Conservation (phyloP, 2,113 vertebrate species). For the Rissa tridactyla region DNA sequence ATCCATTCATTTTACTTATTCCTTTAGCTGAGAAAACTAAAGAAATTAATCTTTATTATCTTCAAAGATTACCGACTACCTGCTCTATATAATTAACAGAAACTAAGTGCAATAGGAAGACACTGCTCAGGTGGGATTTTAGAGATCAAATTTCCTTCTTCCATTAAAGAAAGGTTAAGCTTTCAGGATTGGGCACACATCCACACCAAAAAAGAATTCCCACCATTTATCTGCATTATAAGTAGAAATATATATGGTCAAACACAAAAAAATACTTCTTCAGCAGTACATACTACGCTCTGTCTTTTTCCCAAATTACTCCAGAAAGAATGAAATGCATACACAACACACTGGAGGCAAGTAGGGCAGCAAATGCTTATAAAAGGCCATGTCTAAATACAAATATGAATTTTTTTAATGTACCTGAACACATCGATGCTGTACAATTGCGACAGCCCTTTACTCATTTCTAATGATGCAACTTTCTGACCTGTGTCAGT, state of each 20-base stretch:
- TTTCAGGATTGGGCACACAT: background rate
- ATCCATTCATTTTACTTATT: background rate
- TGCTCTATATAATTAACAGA: background rate
- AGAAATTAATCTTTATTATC: background rate
- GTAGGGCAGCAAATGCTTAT: background rate
- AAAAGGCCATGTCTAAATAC: background rate
- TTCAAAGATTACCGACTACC: background rate
- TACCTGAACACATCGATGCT: fast-evolving
- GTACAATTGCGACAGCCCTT: fast-evolving
- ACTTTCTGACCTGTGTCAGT: background rate
- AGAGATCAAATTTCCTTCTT: background rate
- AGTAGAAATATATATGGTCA: background rate
- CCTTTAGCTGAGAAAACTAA: background rate
- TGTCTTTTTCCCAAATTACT: background rate
- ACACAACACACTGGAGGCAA: background rate
- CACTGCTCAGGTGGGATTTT: background rate
- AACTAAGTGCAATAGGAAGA: background rate
- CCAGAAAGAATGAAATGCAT: background rate
- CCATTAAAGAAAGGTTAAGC: background rate
- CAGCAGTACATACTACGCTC: fast-evolving
- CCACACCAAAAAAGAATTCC: background rate
- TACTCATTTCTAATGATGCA: background rate
- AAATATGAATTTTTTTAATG: background rate
- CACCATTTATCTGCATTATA: fast-evolving
- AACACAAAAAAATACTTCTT: background rate